Evolutionary conservation across 2,797 vertebrate genomes (phyloP).

Genomic region (Amblyraja radiata): DNA sequence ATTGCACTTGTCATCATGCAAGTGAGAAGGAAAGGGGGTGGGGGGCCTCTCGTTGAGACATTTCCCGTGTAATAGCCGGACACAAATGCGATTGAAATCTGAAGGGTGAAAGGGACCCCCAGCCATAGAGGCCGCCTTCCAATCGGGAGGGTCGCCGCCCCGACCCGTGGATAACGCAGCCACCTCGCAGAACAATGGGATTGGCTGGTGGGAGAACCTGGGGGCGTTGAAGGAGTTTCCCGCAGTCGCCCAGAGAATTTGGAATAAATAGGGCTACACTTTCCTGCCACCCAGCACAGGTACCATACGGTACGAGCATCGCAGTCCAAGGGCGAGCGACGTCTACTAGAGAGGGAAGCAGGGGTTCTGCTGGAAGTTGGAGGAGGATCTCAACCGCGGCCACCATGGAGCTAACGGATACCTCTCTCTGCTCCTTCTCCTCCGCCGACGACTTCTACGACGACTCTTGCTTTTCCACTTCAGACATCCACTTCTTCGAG

Average conservation of each 20-base stretch:
- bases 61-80: not conserved
- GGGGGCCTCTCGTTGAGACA: not conserved
- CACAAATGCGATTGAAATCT: not conserved
- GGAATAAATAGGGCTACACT: slow-evolving; percentile 53
- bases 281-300: slow-evolving; percentile 15
- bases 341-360: slow-evolving; percentile 49
- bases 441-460: slow-evolving; percentile 86
- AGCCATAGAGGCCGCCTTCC: slow-evolving; percentile 41
- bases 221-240: slow-evolving; percentile 42
- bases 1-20: not conserved
- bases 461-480: slow-evolving; percentile 88
- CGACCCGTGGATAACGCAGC: slow-evolving; percentile 7
- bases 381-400: not conserved
- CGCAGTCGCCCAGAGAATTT: slow-evolving; percentile 42
- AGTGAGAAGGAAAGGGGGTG: not conserved
- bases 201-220: slow-evolving; percentile 51
- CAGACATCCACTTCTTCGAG: slow-evolving; percentile 94
- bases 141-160: slow-evolving; percentile 54
- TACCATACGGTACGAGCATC: not conserved
- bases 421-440: slow-evolving; percentile 78
- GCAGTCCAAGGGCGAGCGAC: not conserved
- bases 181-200: slow-evolving; percentile 42
- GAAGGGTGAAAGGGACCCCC: not conserved
- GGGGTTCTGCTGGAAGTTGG: slow-evolving; percentile 1
- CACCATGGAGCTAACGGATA: slow-evolving; percentile 77